Evolutionary conservation across 2,888 invertebrate species (phyloP), one percentile per base, ranked within the genome.

Genomic region (Drosophila niveifrons): DNA sequence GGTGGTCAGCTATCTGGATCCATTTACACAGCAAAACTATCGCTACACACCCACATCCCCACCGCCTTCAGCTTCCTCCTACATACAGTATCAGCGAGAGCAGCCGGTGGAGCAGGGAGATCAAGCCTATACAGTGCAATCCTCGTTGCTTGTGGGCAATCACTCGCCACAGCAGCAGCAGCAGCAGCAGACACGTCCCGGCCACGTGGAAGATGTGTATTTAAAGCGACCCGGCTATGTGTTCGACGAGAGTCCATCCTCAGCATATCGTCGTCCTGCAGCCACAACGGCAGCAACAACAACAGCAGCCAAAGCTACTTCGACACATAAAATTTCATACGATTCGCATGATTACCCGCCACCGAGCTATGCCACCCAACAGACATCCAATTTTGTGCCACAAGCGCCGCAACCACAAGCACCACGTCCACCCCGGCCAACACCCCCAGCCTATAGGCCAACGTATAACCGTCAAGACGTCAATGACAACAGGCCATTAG

Each of bases 321-420:
- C 66, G 62, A 71, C 75, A 50, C 66, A 84, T 61, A 87, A 79
- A 71, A 88, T 92, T 72, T 91, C 90, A 74, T 91, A 92, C 75
- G 90, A 90, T 77, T 91, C 91, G 61, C 91, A 91, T 80, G 91
- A 91, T 81, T 91, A 91, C 80, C 90, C 91, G 55, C 91, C 91
- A 76, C 92, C 91, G 73, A 91, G 90, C 58, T 88, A 88, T 57
- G 78, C 83, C 10, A 67, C 83, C 11, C 73, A 89, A 44, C 88
- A 87, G 48, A 82, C 85, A 55, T 85, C 85, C 66, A 85, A 85
- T 71, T 85, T 85, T 44, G 79, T 80, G 68, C 75, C 88, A 8
- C 80, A 85, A 18, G 1, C 36, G n/a, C 50, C 41, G 13, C 50
- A 51, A 31, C 10, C n/a, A 2, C 55, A 13, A 10, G 23, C 17